Evolutionary conservation across 2,797 vertebrate genomes (phyloP), one percentile per base, ranked within the genome.

Genomic region (Lepilemur septentrionalis): DNA sequence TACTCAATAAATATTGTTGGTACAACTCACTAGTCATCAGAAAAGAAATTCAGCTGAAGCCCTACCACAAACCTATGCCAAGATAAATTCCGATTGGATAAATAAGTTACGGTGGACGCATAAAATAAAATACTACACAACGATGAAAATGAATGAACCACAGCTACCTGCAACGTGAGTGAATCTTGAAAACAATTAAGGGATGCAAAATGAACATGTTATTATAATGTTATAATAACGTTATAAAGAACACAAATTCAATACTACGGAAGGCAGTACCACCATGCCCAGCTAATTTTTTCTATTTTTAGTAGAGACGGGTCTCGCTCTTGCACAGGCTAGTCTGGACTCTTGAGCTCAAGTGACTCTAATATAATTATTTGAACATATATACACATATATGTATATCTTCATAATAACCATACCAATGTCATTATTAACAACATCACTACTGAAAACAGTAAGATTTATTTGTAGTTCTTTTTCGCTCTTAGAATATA

Each of bases 341-440:
- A 10, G 55, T 57, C 23, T 11, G 57, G 57, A 59, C 57, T 59
- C 57, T 8, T 59, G 57, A 25, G 22, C 57, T 59, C 57, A 59
- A 59, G 57, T 59, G 57, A 59, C 25, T 23, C 57, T 25, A 92
- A 63, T 30, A 67, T 70, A 93, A 95, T 83, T 94, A 79, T 80
- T 91, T 89, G 35, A 57, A 85, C 61, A 55, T 79, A 84, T 13
- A 81, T 63, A 63, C 30, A 70, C 61, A 30, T 79, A 63, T 59
- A 93, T 83, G 57, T 92, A 70, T 92, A 57, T 83, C 59, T 80
- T 97, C 50, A 75, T 63, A 92, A 83, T 93, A 91, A 82, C 75
- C 43, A 63, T 57, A 86, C 50, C 32, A 89, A 48, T 69, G 57
- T 28, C 92, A 86, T 93, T 94, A 82, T 65, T 89, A 89, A 81